Conservation (phyloP, 1,140 invertebrate species). For the Cylas formicarius region DNA sequence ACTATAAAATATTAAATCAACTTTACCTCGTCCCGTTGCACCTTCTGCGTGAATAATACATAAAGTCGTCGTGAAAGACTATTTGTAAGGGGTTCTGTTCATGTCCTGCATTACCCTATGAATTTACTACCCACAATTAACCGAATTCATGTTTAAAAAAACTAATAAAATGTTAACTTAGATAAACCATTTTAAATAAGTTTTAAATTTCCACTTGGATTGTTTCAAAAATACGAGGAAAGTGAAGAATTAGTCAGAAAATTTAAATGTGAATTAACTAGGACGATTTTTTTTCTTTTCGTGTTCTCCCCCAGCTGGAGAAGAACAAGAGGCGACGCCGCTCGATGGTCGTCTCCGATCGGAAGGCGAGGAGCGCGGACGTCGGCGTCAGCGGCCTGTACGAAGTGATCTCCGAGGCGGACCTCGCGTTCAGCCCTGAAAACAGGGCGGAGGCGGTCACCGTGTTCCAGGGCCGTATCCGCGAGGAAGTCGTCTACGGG, state of each 20-base stretch:
- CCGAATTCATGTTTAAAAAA: no score
- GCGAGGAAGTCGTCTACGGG: slow-evolving; percentile 82
- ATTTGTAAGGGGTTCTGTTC: no score
- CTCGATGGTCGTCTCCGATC: slow-evolving; percentile 60
- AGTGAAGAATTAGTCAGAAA: not conserved
- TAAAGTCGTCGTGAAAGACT: no score
- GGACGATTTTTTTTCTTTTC: not conserved
- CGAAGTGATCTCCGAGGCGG: slow-evolving; percentile 87
- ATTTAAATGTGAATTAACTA: not conserved
- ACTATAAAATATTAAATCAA: no score
- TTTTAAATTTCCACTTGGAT: no score
- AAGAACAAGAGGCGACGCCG: slow-evolving; percentile 47
- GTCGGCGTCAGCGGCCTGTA: slow-evolving; percentile 81
- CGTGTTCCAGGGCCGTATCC: slow-evolving; percentile 78
- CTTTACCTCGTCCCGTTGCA: no score
- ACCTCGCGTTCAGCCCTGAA: slow-evolving; percentile 83
- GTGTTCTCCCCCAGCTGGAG: not conserved
- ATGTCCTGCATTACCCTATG: no score
- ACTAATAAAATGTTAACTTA: no score
- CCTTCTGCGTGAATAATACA: no score
- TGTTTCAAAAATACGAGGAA: not conserved
- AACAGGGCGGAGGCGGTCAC: slow-evolving; percentile 70
- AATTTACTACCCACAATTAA: no score
- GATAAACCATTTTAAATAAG: no score
- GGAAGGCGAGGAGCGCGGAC: slow-evolving; percentile 64